Base-by-base conservation (phyloP, 2,797 vertebrate genomes). In the Thripadectes ignobilis region DNA sequence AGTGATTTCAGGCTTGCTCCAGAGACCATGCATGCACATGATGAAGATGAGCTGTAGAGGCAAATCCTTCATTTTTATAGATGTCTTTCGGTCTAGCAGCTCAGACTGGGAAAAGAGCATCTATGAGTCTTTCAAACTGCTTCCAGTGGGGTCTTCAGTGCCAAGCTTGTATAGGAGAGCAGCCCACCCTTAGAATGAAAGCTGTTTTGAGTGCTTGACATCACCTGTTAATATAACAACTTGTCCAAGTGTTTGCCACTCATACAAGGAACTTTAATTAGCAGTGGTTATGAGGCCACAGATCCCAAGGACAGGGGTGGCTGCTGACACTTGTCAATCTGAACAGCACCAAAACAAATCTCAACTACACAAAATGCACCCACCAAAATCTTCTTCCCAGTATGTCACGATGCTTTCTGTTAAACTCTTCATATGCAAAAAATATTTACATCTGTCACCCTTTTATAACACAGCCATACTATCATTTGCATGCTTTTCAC, bases 1-100 rank as follows among this genome's bases (percentile, higher is more conserved):
- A 85, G 18, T 16, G 16, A 38, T 43, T 85, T 73, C 51, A 51
- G 34, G 69, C 45, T 49, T 65, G 51, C 46, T 75, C 27, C 59
- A 69, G 55, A 65, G 66, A 57, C 32, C 1, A 4, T 14, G 21
- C n/a, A 14, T 0, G 0, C 32, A 59, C 9, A 15, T 0, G 1
- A 26, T 5, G 19, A 88, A 36, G 75, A 52, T 2, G 8, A 79
- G 62, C 21, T 58, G 14, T 1, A 46, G 21, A 78, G 69, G 21
- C 61, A 38, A 89, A 85, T 8, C 12, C 49, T 52, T 74, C 9
- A 19, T 57, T 86, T 88, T 57, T 4, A 87, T 46, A 85, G 48
- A 30, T 34, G 51, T 72, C 26, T 72, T 75, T 34, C 30, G 30
- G 52, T 67, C 69, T 32, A 43, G 17, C 54, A 80, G 72, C 85